These are phyloP conservation scores for Ictalurus punctatus DNA, from an alignment of 2,113 vertebrate species.

Conservation along the genomic window DNA sequence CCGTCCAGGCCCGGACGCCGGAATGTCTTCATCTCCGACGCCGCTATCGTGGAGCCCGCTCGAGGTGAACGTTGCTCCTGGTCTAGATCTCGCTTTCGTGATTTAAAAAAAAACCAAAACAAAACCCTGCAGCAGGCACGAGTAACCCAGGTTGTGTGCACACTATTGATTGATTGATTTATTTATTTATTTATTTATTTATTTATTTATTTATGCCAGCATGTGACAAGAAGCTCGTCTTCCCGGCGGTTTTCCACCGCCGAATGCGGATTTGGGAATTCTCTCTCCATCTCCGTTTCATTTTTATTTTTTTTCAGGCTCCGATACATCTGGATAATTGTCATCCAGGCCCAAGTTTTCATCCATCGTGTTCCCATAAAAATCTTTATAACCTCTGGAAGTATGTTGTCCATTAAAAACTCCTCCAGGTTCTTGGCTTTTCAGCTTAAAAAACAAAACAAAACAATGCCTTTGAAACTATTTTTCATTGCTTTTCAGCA, in stretches of 20 bases:
- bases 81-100: slow-evolving; percentile 49
- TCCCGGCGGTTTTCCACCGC: slow-evolving; percentile 14
- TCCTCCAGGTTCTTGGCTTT: slow-evolving; percentile 54
- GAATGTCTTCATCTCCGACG: slow-evolving; percentile 3
- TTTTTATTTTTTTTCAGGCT: slow-evolving; percentile 37
- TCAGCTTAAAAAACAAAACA: slow-evolving; percentile 11
- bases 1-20: neutral
- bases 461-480: slow-evolving; percentile 42
- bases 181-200: neutral
- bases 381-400: slow-evolving; percentile 64
- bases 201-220: neutral
- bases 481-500: slow-evolving; percentile 42
- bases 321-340: slow-evolving; percentile 61
- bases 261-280: slow-evolving; percentile 42
- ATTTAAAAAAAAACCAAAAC: too few species aligned
- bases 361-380: slow-evolving; percentile 63
- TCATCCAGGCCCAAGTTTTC: slow-evolving; percentile 53
- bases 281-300: neutral
- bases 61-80: neutral
- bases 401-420: slow-evolving; percentile 58
- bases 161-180: slow-evolving; percentile 32
- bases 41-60: slow-evolving; percentile 49
- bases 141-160: slow-evolving; percentile 48
- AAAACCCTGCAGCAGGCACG: slow-evolving; percentile 32
- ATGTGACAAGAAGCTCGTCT: slow-evolving; percentile 23